These are phyloP conservation scores for Amorpha juglandis DNA, from an alignment of 2,888 invertebrate species.

Conservation along the genomic window DNA sequence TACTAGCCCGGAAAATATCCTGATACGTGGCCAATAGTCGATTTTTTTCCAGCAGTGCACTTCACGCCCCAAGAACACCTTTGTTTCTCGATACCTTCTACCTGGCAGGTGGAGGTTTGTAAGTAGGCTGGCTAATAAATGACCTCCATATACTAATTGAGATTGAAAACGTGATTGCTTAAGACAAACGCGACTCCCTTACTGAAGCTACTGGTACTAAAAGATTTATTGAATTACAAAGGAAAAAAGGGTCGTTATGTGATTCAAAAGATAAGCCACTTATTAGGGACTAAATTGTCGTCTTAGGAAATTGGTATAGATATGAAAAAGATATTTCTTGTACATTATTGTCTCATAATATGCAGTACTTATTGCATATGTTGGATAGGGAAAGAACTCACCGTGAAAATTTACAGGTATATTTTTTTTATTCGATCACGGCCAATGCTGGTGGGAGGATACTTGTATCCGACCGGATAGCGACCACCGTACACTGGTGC, in stretches of 20 bases:
- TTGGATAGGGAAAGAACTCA: too few relatives aligned
- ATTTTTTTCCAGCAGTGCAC: slow-evolving; percentile 35
- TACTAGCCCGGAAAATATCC: slow-evolving; percentile 30
- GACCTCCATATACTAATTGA: slow-evolving; percentile 19
- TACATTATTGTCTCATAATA: too few relatives aligned
- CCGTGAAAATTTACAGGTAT: too few relatives aligned
- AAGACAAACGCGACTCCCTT: slow-evolving; percentile 18
- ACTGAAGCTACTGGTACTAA: neutral
- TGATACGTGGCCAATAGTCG: slow-evolving; percentile 40
- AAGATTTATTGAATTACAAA: slow-evolving; percentile 13
- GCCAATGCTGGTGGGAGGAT: too few relatives aligned
- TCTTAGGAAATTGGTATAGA: neutral
- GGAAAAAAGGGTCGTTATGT: slow-evolving; percentile 10
- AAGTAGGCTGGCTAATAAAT: slow-evolving; percentile 5
- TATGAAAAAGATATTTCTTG: too few relatives aligned
- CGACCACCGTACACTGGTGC: too few relatives aligned
- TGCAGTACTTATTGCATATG: too few relatives aligned
- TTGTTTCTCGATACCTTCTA: neutral
- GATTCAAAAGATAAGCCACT: slow-evolving; percentile 2
- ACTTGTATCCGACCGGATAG: too few relatives aligned
- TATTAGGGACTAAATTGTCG: neutral
- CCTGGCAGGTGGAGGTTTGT: slow-evolving; percentile 25
- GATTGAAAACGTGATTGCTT: slow-evolving; percentile 28
- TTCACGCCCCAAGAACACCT: slow-evolving; percentile 27
- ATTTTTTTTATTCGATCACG: too few relatives aligned